Conservation (phyloP, 2,797 vertebrate genomes). For the Hafferia zeledoni region DNA sequence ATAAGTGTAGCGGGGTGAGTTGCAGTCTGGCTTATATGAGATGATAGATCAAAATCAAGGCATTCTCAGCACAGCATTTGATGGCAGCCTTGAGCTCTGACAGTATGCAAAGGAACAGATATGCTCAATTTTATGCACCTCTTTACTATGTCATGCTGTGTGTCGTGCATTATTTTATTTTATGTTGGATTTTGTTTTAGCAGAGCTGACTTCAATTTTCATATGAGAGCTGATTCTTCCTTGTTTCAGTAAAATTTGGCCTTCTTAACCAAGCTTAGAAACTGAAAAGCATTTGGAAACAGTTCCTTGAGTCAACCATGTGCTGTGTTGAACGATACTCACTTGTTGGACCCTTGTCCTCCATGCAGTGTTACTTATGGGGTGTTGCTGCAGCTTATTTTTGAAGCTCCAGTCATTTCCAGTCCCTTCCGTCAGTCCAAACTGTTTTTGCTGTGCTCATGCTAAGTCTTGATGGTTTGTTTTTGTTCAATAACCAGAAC, state of each 20-base stretch:
- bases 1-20: not conserved
- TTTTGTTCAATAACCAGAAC: not conserved
- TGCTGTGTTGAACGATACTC: not conserved
- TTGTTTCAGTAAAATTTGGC: not conserved
- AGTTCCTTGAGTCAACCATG: not conserved
- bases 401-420: not conserved
- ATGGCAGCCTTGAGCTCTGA: not conserved
- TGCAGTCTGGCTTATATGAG: not conserved
- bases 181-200: not conserved
- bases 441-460: not conserved
- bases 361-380: not conserved
- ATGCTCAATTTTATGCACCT: not conserved
- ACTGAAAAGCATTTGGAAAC: not conserved
- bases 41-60: constrained; percentile 23
- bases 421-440: not conserved
- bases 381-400: not conserved
- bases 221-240: not conserved
- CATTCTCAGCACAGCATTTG: not conserved
- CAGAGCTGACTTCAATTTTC: not conserved
- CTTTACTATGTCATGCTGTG: not conserved
- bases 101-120: not conserved
- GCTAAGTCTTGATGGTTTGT: not conserved
- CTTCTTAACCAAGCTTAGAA: not conserved
- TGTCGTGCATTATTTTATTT: not conserved
- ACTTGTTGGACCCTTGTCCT: fast-evolving